Evolutionary conservation across 2,797 vertebrate species (phyloP).

Genomic region (Ceryle rudis): DNA sequence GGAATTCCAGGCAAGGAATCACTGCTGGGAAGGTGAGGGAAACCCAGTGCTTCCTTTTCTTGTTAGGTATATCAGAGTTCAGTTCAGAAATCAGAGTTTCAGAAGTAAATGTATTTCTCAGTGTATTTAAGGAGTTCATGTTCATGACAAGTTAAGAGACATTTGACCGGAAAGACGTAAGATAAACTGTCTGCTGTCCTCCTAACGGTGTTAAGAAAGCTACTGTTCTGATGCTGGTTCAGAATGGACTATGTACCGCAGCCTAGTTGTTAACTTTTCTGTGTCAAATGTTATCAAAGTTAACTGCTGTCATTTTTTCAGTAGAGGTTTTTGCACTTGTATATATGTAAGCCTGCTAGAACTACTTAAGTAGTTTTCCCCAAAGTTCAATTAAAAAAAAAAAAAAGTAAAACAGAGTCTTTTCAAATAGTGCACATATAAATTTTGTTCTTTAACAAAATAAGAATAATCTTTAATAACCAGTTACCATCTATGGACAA

Average conservation of each 20-base stretch:
- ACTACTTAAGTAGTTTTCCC: background rate
- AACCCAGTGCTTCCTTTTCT: background rate
- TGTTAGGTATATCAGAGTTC: background rate
- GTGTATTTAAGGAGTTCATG: background rate
- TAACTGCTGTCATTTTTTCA: background rate
- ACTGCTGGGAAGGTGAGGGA: background rate
- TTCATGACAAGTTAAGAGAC: background rate
- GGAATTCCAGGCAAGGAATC: background rate
- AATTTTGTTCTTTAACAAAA: background rate
- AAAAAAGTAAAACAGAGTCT: background rate
- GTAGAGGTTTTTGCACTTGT: background rate
- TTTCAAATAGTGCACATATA: background rate
- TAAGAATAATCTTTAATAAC: no score
- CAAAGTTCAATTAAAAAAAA: background rate
- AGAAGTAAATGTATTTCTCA: background rate
- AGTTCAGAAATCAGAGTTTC: background rate
- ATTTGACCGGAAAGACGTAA: background rate
- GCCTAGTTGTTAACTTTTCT: background rate
- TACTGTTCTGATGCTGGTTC: background rate
- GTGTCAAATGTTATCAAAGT: background rate
- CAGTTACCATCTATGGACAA: background rate
- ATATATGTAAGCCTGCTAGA: background rate
- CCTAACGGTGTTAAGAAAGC: background rate
- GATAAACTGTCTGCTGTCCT: background rate
- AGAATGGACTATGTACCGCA: accelerated